Conservation (phyloP, 2,888 invertebrate genomes). For the Aspidiotus rigidus region DNA sequence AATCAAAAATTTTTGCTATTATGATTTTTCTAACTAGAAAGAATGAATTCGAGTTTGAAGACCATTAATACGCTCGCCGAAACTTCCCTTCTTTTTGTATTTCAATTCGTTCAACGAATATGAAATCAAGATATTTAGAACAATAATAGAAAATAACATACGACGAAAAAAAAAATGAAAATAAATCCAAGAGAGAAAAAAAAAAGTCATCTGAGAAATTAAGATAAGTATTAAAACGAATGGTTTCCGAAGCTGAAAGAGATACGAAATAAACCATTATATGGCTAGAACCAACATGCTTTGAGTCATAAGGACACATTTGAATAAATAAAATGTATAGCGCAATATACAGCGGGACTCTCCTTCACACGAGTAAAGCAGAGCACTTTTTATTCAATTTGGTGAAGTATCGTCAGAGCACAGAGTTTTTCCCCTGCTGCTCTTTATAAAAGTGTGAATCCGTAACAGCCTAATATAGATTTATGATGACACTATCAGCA, state of each 20-base stretch:
- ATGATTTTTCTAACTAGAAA: no score
- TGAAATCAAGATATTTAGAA: no score
- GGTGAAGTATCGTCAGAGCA: background rate
- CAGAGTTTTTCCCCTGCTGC: background rate
- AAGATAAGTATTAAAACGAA: conserved; percentile 2
- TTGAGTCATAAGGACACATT: conserved; percentile 31
- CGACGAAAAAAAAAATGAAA: background rate
- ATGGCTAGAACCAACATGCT: conserved; percentile 29
- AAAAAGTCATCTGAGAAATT: background rate
- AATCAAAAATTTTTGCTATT: no score
- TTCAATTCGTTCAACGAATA: no score
- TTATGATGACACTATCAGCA: conserved; percentile 32
- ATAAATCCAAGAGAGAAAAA: background rate
- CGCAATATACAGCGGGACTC: no score
- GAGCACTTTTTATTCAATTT: background rate
- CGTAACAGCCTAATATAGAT: conserved; percentile 33
- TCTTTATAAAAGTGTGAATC: background rate
- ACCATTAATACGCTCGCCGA: no score
- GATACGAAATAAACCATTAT: conserved; percentile 30
- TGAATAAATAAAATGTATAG: conserved; percentile 28
- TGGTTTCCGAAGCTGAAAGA: background rate
- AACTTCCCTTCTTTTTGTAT: no score
- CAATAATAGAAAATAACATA: no score
- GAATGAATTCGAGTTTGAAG: no score
- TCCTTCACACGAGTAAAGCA: no score